Evolutionary conservation across 2,113 vertebrate genomes (phyloP).

Genomic region (Eretmochelys imbricata): DNA sequence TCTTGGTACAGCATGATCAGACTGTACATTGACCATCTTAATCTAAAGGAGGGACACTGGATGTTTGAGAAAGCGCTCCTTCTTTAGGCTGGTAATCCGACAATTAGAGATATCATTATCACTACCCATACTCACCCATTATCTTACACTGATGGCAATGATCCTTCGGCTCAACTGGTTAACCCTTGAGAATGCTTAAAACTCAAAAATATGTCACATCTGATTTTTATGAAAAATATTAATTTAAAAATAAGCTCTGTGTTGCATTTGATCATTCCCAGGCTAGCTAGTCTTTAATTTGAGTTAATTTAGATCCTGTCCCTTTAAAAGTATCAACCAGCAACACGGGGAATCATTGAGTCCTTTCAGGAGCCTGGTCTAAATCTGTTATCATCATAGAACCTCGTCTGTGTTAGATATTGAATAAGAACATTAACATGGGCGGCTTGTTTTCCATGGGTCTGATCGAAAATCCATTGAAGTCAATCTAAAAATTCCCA

Average conservation of each 20-base stretch:
- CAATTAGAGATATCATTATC: neutral
- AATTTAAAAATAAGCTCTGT: neutral
- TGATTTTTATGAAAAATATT: neutral
- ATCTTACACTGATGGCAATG: neutral
- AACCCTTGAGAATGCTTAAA: neutral
- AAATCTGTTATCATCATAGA: neutral
- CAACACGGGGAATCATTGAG: neutral
- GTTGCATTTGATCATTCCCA: neutral
- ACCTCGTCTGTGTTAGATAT: neutral
- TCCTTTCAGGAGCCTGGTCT: neutral
- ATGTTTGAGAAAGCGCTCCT: neutral
- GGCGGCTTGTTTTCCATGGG: neutral
- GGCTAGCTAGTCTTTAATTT: neutral
- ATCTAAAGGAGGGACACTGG: neutral
- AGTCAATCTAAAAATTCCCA: neutral
- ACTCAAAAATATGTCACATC: neutral
- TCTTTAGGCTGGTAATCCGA: neutral
- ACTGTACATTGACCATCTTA: neutral
- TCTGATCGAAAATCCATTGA: neutral
- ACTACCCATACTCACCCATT: neutral
- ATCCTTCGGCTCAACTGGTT: neutral
- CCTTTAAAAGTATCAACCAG: neutral
- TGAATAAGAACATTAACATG: neutral
- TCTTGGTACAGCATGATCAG: neutral
- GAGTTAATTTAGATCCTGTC: neutral